These are phyloP conservation scores for Nothocercus julius DNA, from an alignment of 2,113 vertebrate species.

Conservation along the genomic window DNA sequence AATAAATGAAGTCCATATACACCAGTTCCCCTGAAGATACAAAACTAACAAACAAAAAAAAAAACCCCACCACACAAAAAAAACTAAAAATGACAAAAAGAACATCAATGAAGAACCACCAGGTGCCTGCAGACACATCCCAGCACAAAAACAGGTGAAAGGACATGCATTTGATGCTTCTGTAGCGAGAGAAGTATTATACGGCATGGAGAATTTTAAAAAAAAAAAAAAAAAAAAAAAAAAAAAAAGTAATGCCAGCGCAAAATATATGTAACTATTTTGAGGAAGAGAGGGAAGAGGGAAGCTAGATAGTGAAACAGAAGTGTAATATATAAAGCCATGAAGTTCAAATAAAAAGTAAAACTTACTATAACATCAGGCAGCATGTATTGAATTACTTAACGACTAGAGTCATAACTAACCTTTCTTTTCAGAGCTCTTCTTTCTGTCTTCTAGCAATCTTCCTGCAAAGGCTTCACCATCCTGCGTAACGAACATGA, in stretches of 20 bases:
- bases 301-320: not conserved
- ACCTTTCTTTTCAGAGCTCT: conserved; percentile 90
- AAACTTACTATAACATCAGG: not conserved
- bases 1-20: not conserved
- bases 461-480: conserved; percentile 94
- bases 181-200: not conserved
- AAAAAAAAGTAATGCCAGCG: not conserved
- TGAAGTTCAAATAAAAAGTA: not conserved
- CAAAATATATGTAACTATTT: not conserved
- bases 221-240: no score
- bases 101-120: not conserved
- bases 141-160: not conserved
- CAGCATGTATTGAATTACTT: not conserved
- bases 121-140: not conserved
- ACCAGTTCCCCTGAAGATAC: not conserved
- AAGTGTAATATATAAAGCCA: not conserved
- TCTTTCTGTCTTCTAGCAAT: conserved; percentile 89
- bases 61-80: not conserved
- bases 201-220: not conserved
- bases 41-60: not conserved
- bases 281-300: not conserved
- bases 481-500: conserved; percentile 93
- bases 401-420: not conserved
- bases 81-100: not conserved
- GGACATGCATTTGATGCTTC: not conserved